phyloP scores from a whole-genome alignment of 2,113 vertebrate genomes.

The Neofelis nebulosa region DNA sequence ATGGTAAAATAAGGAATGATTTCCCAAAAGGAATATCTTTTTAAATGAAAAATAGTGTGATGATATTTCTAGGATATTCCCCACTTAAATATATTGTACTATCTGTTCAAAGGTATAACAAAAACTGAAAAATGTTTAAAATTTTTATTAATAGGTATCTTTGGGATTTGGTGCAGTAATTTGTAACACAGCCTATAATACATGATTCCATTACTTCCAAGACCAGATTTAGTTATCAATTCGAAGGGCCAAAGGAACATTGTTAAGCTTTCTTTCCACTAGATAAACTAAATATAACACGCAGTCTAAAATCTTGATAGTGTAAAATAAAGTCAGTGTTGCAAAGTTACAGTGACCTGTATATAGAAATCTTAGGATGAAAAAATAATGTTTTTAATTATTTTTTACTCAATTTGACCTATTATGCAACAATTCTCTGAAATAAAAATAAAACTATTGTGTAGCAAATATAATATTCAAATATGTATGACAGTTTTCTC shows the following conservation, averaged over 20 bases:
- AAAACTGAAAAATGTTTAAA: not conserved
- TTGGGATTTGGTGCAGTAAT: not conserved
- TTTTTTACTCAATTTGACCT: slow-evolving; percentile 26
- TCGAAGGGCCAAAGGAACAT: not conserved
- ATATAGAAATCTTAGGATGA: slow-evolving; percentile 40
- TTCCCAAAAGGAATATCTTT: not conserved
- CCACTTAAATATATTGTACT: not conserved
- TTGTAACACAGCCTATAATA: slow-evolving; percentile 51
- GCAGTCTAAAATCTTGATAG: not conserved
- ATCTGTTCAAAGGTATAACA: not conserved
- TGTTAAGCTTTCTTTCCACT: not conserved
- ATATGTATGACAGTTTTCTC: not conserved
- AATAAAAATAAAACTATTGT: not conserved
- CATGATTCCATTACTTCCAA: slow-evolving; percentile 36
- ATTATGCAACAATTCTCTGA: not conserved
- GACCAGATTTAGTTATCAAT: not conserved
- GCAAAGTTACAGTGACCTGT: slow-evolving; percentile 25
- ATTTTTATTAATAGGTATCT: slow-evolving; percentile 10
- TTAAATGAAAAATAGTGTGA: not conserved
- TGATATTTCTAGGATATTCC: not conserved
- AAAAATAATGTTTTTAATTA: slow-evolving; percentile 12
- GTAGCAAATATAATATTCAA: slow-evolving; percentile 2
- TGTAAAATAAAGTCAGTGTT: slow-evolving; percentile 44
- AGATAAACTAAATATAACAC: slow-evolving; percentile 49
- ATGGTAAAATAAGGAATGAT: not conserved